Percentiles rank a stretch among this genome's conserved stretches.
These are phyloP conservation scores for Pogonocherus hispidulus DNA, from an alignment of 2,888 invertebrate genomes.

Conservation along the genomic window DNA sequence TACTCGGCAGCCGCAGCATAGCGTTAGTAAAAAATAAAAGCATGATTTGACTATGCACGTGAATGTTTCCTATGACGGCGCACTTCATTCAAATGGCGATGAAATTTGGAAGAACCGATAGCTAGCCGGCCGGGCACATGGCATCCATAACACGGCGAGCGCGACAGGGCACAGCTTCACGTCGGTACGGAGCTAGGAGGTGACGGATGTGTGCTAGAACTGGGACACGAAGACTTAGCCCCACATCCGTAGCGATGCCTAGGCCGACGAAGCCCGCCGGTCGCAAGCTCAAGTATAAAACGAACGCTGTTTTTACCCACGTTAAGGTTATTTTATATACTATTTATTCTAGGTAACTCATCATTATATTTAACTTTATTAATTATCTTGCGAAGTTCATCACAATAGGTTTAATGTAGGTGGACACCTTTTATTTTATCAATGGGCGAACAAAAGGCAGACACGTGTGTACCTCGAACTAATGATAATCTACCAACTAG, in stretches of 20 bases:
- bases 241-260: conserved; percentile 37
- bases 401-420: conserved; percentile 68
- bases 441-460: conserved; percentile 69
- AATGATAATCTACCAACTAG: conserved; percentile 62
- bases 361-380: conserved; percentile 61
- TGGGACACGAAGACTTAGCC: conserved; percentile 45
- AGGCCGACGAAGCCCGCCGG: conserved; percentile 42
- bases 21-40: conserved; percentile 31
- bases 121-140: conserved; percentile 57
- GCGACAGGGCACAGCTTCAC: conserved; percentile 48
- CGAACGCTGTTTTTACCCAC: conserved; percentile 62
- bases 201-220: conserved; percentile 38
- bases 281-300: conserved; percentile 59
- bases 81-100: conserved; percentile 3
- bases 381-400: conserved; percentile 69
- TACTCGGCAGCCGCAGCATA: conserved; percentile 53
- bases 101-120: conserved; percentile 47
- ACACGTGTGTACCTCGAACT: conserved; percentile 67
- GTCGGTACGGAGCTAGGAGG: conserved; percentile 49
- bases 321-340: conserved; percentile 64
- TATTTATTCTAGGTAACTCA: conserved; percentile 68
- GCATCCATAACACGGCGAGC: conserved; percentile 57
- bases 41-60: conserved; percentile 2
- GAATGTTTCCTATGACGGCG: not conserved
- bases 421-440: conserved; percentile 68